A percentile compares a stretch with the other conserved stretches of the same genome.
Evolutionary conservation across 2,113 vertebrate genomes (phyloP).

Genomic region (Crocuta crocuta): DNA sequence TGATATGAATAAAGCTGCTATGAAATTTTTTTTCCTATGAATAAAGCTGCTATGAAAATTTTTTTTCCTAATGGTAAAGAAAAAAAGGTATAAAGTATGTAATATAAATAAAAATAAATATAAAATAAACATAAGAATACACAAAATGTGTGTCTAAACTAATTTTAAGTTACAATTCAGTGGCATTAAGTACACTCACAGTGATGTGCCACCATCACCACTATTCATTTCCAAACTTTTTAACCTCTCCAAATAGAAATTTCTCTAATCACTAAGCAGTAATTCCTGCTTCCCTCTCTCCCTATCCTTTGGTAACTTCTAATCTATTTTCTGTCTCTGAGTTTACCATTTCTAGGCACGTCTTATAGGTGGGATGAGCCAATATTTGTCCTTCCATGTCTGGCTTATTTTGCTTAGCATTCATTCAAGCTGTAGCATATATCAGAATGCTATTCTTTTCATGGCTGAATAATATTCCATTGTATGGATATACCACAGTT

Average conservation of each 20-base stretch:
- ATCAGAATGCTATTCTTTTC: background rate
- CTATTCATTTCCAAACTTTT: background rate
- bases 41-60: background rate
- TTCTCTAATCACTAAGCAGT: background rate
- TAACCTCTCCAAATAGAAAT: background rate
- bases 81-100: background rate
- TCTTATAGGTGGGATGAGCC: background rate
- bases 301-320: background rate
- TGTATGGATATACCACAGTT: background rate
- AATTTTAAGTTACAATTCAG: background rate
- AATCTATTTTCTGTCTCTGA: background rate
- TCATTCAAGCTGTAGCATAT: background rate
- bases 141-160: conserved; percentile 17
- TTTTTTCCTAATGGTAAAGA: background rate
- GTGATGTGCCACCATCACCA: background rate
- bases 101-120: background rate
- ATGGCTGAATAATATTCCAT: background rate
- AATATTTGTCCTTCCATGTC: background rate
- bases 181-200: background rate
- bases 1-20: background rate
- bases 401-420: conserved; percentile 36
- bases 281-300: background rate
- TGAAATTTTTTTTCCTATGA: background rate
- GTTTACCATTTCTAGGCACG: background rate
- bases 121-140: background rate